Evolutionary conservation across 2,797 vertebrate species (phyloP), one percentile per base, ranked within the genome.

Genomic region (Coranthus polyacanthus): DNA sequence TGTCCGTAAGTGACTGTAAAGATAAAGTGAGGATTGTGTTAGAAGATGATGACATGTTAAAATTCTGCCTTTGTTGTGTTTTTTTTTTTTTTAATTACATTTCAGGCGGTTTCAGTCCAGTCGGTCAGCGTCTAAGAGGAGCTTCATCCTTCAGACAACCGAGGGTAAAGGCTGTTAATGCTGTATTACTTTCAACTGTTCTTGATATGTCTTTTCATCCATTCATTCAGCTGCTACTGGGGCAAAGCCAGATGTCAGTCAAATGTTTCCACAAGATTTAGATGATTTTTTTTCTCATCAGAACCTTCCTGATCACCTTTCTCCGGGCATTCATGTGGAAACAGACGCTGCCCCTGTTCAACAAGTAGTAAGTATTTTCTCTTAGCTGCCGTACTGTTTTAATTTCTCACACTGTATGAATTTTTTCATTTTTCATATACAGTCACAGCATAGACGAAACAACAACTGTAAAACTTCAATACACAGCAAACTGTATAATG

Each of bases 91-190:
- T 45, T 62, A 52, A 86, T 93, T 76, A 89, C 53, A 89, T 93
- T 90, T 87, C 78, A 99, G 98, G 94, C 52, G 92, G 92, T 65
- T 94, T 94, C 79, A 94, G 87, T 93, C 88, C 93, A 60, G 92
- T 95, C 41, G 93, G 94, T 85, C 95, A 93, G 67, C 88, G 89
- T 81, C 89, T 92, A 47, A 94, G 85, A 87, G 90, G 68, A 81
- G 77, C 86, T 18, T 90, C 94, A 34, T 93, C 95, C 71, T 75
- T 92, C 67, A 90, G 80, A 84, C 91, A 93, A 37, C 95, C 95
- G 83, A 92, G 54, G 92, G 98, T 98, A 93, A n/a, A 95, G 94
- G 32, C 39, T 46, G 21, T 24, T 47, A 34, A 32, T 2, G 24
- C 2, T 59, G 5, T 42, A 21, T 11, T 6, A 17, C 12, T 18